Percentiles rank a stretch among this genome's conserved stretches.
phyloP scores from a whole-genome alignment of 2,113 vertebrate species.

The Athene cunicularia region DNA sequence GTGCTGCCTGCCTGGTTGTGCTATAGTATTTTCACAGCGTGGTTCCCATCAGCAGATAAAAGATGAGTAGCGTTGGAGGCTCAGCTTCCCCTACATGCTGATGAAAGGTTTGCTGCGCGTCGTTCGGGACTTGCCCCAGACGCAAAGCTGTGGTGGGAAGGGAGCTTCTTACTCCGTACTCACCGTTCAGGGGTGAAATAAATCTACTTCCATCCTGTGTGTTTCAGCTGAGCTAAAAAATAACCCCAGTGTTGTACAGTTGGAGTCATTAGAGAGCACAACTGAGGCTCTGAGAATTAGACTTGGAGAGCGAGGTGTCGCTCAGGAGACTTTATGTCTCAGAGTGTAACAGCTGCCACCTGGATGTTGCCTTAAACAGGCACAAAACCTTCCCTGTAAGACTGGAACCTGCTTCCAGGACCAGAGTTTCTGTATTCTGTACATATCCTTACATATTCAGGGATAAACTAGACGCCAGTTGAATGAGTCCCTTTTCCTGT shows the following conservation, averaged over 20 bases:
- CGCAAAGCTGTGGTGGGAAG: neutral
- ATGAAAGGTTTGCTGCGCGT: neutral
- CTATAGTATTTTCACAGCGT: accelerated
- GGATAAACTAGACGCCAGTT: neutral
- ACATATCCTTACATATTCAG: accelerated
- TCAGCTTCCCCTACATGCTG: neutral
- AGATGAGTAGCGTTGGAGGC: no score
- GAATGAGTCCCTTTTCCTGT: neutral
- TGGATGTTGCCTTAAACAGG: accelerated
- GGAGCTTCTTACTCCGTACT: neutral
- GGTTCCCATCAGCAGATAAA: neutral
- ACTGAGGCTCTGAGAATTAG: neutral
- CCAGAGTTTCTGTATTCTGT: neutral
- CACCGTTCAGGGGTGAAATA: accelerated
- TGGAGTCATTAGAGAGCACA: neutral
- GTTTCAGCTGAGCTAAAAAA: neutral
- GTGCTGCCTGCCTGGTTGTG: neutral
- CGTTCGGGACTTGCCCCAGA: accelerated
- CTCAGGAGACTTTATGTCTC: neutral
- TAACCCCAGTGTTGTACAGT: neutral
- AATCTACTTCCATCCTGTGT: neutral
- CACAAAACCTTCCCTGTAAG: neutral
- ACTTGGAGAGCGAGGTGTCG: accelerated
- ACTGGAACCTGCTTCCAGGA: neutral
- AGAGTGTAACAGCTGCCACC: no score